Base-by-base conservation (phyloP, 2,797 vertebrate species). In the Brachymystax lenok region DNA sequence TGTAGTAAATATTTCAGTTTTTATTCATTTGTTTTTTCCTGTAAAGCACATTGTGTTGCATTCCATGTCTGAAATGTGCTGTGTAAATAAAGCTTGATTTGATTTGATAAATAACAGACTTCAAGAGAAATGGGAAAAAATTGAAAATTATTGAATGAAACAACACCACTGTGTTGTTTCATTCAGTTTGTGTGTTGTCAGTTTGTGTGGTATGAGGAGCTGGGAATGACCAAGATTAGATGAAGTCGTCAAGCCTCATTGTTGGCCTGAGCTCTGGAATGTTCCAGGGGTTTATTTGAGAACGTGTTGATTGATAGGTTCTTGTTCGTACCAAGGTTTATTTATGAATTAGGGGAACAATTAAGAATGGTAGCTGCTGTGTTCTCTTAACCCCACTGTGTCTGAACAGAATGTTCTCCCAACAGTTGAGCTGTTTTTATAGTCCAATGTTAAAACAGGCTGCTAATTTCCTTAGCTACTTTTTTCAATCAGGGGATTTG, bases 71-170 rank as follows among this genome's bases (percentile, higher is more conserved):
- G 40, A 46, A 46, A 46, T 46, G 40, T 13, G 40, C 10, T 46
- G 10, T 46, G 10, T 46, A 46, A 46, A 46, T 46, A 46, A 46
- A 46, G 40, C 0, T 46, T 46, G 40, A 46, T 46, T 46, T 12
- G 0, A 46, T 46, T 46, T 46, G 40, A 46, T 46, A 46, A 84
- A 78, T 79, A 85, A 82, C 83, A 81, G 74, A 87, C 88, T 92
- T 94, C 90, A 88, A 92, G 91, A 69, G 80, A 35, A 79, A 82
- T 0, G 75, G 73, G 85, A 66, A 69, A 35, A 75, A 27, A 74
- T 68, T 81, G 66, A 81, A 79, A 79, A 79, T 82, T 56, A 86
- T 85, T 84, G 8, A 72, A 28, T 17, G 80, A 81, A 74, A 79
- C 84, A 85, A 70, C 33, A 72, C 27, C 68, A 79, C 51, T 30